A percentile compares a stretch with the other conserved stretches of the same genome.
phyloP scores from a whole-genome alignment of 2,888 invertebrate genomes.

The Mesochorus sp. region DNA sequence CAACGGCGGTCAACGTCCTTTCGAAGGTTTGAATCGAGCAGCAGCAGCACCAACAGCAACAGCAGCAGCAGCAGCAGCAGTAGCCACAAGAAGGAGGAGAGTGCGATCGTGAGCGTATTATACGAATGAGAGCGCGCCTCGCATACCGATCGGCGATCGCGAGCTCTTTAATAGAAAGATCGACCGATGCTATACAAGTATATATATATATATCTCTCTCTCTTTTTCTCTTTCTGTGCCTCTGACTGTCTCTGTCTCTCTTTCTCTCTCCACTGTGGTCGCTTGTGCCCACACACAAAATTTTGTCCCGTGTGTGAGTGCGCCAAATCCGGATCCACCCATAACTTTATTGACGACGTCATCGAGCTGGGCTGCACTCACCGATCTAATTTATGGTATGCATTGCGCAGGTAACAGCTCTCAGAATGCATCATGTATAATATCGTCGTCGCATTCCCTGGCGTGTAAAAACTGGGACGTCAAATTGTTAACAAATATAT shows the following conservation, averaged over 20 bases:
- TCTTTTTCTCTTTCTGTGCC: too few species aligned
- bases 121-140: conserved; percentile 70
- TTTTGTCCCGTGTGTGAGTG: conserved; percentile 13
- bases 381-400: conserved; percentile 28
- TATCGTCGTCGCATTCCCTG: conserved; percentile 30
- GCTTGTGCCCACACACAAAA: conserved; percentile 19
- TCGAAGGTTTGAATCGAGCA: conserved; percentile 75
- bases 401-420: conserved; percentile 34
- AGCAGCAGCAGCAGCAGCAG: conserved; percentile 33
- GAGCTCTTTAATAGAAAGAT: conserved; percentile 51
- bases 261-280: conserved; percentile 12
- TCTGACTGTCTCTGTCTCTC: conserved; percentile 26
- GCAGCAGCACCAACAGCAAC: conserved; percentile 29
- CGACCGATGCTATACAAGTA: conserved; percentile 16
- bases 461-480: conserved; percentile 19
- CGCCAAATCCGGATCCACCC: conserved; percentile 56
- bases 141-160: conserved; percentile 72
- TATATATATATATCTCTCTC: too few species aligned
- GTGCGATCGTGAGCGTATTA: conserved; percentile 69
- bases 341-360: conserved; percentile 33
- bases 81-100: conserved; percentile 43
- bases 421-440: conserved; percentile 29
- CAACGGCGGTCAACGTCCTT: conserved; percentile 76
- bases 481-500: not conserved
- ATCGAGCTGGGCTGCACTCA: conserved; percentile 22